Evolutionary conservation across 2,113 vertebrate species (phyloP).

Genomic region (Climacteris rufus): DNA sequence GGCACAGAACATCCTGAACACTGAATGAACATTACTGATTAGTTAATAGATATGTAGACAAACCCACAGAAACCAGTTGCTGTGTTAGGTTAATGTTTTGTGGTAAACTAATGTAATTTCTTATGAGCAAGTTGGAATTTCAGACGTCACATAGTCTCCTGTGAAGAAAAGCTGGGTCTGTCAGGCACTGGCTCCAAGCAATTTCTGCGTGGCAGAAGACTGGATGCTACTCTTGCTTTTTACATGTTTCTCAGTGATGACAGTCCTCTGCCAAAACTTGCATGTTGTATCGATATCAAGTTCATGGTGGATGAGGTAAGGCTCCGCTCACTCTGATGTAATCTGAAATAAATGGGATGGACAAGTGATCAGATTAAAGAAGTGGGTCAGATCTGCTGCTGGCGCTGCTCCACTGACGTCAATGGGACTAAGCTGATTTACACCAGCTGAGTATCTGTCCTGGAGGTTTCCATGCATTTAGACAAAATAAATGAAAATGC

Average conservation of each 20-base stretch:
- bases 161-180: neutral
- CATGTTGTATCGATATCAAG: neutral
- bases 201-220: neutral
- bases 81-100: neutral
- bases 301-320: constrained; percentile 30
- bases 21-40: neutral
- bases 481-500: constrained; percentile 27
- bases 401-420: constrained; percentile 36
- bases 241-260: neutral
- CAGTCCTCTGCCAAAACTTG: neutral
- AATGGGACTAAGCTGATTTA: constrained; percentile 56
- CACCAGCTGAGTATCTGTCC: constrained; percentile 27
- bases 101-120: neutral
- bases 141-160: neutral
- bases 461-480: neutral
- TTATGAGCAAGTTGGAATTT: neutral
- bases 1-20: neutral
- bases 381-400: constrained; percentile 42
- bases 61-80: neutral
- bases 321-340: constrained; percentile 29
- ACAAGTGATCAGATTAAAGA: constrained; percentile 61
- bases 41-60: neutral
- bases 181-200: neutral
- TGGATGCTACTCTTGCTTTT: neutral
- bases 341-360: constrained; percentile 53